Conservation (phyloP, 2,113 vertebrate species). For the Asarcornis scutulata region DNA sequence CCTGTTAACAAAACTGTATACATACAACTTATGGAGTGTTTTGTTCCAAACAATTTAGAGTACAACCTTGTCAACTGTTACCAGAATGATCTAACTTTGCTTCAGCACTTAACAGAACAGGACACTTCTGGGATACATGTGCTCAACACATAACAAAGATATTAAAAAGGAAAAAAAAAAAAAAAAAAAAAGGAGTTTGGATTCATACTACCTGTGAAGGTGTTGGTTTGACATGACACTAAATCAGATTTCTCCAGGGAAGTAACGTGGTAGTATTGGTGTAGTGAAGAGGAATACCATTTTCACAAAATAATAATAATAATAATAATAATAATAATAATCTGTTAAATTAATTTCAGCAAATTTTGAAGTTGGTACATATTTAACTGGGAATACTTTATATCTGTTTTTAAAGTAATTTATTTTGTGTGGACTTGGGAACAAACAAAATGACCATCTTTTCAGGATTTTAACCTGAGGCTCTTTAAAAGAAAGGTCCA, state of each 20-base stretch:
- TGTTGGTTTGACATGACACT: background rate
- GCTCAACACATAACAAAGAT: background rate
- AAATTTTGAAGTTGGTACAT: background rate
- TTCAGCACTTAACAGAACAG: background rate
- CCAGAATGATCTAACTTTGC: background rate
- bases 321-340: too few relatives aligned
- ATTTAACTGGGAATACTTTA: background rate
- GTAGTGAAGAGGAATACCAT: background rate
- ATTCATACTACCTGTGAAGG: background rate
- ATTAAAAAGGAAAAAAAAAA: background rate
- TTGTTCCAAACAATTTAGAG: background rate
- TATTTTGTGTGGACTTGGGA: fast-evolving
- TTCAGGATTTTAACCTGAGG: background rate
- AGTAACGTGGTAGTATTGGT: background rate
- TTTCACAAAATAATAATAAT: background rate
- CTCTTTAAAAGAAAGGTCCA: background rate
- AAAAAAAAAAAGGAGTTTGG: background rate
- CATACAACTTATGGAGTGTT: background rate
- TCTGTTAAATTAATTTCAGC: background rate
- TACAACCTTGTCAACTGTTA: background rate
- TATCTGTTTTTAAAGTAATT: background rate
- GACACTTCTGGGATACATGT: background rate
- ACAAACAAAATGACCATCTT: background rate
- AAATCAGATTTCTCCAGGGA: background rate
- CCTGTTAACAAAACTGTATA: fast-evolving